These are phyloP conservation scores for Andrena chrysosceles DNA, from an alignment of 2,888 invertebrate species.

Conservation along the genomic window DNA sequence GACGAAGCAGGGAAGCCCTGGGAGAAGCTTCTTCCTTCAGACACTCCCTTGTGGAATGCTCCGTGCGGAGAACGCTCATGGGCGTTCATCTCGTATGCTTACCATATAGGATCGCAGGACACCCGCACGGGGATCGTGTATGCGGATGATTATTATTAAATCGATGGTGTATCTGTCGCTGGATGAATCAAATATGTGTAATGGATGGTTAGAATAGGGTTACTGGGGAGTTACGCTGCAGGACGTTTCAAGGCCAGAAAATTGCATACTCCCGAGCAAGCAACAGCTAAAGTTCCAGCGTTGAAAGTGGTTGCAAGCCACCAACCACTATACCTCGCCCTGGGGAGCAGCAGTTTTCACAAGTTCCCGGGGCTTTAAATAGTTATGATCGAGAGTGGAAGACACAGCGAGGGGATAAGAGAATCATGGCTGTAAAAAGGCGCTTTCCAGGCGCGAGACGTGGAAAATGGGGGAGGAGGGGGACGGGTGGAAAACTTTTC, in stretches of 20 bases:
- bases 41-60: too few relatives aligned
- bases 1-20: too few relatives aligned
- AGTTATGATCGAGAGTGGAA: constrained; percentile 61
- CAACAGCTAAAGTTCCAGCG: constrained; percentile 13
- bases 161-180: too few relatives aligned
- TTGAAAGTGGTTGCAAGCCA: constrained; percentile 33
- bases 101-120: too few relatives aligned
- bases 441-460: constrained; percentile 38
- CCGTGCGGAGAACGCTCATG: too few relatives aligned
- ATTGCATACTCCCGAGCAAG: constrained; percentile 3
- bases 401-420: constrained; percentile 44
- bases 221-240: neutral
- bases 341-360: constrained; percentile 41
- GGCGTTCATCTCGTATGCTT: too few relatives aligned
- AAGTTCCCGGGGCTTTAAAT: constrained; percentile 59
- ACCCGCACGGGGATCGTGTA: too few relatives aligned
- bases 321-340: neutral
- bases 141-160: too few relatives aligned
- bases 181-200: too few relatives aligned
- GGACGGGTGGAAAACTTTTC: constrained; percentile 46
- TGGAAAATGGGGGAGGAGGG: constrained; percentile 4
- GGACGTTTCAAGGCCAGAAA: constrained; percentile 19
- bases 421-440: constrained; percentile 71
- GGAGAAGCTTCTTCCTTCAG: too few relatives aligned
- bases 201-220: neutral